Base-by-base conservation (phyloP, 2,888 invertebrate genomes). In the Pasiphila rectangulata region DNA sequence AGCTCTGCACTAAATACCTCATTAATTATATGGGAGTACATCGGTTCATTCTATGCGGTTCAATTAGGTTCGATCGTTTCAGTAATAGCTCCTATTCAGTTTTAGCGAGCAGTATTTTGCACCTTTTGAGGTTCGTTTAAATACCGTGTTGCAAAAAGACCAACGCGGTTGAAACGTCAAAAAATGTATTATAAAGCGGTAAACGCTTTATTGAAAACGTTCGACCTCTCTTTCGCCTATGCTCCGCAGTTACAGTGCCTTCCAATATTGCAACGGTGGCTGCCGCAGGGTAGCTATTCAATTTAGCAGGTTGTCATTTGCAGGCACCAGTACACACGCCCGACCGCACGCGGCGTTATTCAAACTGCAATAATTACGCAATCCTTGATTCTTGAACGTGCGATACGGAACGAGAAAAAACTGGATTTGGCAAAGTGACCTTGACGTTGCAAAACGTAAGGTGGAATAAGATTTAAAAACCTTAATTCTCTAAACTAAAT, bases 271-370 rank as follows among this genome's bases (percentile, higher is more conserved):
- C 46, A 42, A 25, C 21, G 34, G 19, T 10, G 40, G 45, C 32
- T 49, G 44, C 43, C 43, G 46, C 24, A 57, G 56, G 55, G 59
- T 54, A 56, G 53, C 59, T 73, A 74, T 77, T 73, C 80, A 79
- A 82, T 81, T 75, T 77, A 65, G 70, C 59, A 66, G 71, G 69
- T 69, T 80, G 82, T 82, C 83, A 81, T 70, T 62, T 64, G 67
- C 82, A 82, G 65, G 65, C 74, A 60, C 55, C 55, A 59, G 42
- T 56, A 54, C 57, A 56, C 51, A 56, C 57, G 61, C 39, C 49
- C 52, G 52, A 62, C 64, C 63, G 52, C 64, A 62, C 54, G 54
- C 56, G 52, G 61, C 27, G 64, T 57, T 60, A 63, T 64, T 63
- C 65, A 65, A 43, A 55, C 54, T 56, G 62, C 57, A 54, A 64